Base-by-base conservation (phyloP, 2,888 invertebrate genomes). In the Oasisia sp. region DNA sequence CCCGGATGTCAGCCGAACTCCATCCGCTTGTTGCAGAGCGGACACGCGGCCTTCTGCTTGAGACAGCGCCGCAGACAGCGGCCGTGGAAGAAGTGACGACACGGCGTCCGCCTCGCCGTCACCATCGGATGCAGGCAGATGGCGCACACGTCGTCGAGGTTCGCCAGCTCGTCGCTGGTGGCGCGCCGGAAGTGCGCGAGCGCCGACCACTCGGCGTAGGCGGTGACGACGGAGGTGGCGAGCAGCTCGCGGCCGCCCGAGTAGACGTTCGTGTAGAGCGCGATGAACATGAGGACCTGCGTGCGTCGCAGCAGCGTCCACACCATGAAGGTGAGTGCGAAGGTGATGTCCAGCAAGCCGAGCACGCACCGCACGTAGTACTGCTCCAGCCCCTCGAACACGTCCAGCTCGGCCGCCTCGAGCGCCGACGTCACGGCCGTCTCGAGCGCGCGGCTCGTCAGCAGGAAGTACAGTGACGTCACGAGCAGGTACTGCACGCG, bases 221-320 rank as follows among this genome's bases (percentile, higher is more conserved):
- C 92, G 32, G 92, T 58, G 27, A 27, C 89, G 56, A 93, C 32
- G 11, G 91, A 74, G 19, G 38, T 45, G 14, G n/a, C 56, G 12
- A 92, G 4, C 0, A 93, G 27, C 19, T 93, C 93, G 19, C 91
- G 89, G 32, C 92, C 89, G 7, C 91, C 89, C 9, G 90, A 44
- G 91, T 92, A 93, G 32, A 93, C 58, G 91, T 93, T 93, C 12
- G 93, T 93, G 89, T 93, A 93, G 9, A 93, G 89, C 1, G 92
- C 93, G 9, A 92, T 50, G 19, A 93, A 50, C 92, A 93, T 93
- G 90, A 93, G 90, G 32, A 92, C 74, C 89, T 93, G 93, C 32
- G 90, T 91, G n/a, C 58, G 32, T 9, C n/a, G 58, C 45, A 92
- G 32, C 27, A 93, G 89, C n/a, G 90, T 56, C 92, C 93, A 92